A percentile compares a stretch with the other conserved stretches of the same genome.
These are phyloP conservation scores for Acronicta psi DNA, from an alignment of 2,888 invertebrate species.

Conservation along the genomic window DNA sequence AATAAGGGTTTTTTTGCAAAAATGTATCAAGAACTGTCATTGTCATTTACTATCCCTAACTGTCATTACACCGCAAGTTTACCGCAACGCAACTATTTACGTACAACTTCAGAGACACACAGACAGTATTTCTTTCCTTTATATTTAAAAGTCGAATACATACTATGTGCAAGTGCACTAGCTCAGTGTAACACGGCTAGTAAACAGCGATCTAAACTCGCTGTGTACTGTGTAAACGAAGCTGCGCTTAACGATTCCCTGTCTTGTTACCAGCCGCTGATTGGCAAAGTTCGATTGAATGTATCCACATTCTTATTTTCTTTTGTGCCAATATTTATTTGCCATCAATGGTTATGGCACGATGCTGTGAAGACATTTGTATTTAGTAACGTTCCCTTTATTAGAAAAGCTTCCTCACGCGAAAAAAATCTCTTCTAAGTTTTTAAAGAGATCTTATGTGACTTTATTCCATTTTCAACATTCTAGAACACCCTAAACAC, in stretches of 20 bases:
- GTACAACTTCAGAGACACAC: too few relatives aligned
- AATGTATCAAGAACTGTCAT: too few relatives aligned
- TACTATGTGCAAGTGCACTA: slow-evolving; percentile 32
- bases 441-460: too few relatives aligned
- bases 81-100: too few relatives aligned
- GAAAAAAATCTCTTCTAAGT: too few relatives aligned
- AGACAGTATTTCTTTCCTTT: too few relatives aligned
- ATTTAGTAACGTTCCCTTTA: background rate
- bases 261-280: slow-evolving; percentile 61
- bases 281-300: slow-evolving; percentile 69
- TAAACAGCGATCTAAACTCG: slow-evolving; percentile 34
- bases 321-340: slow-evolving; percentile 54
- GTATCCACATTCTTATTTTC: slow-evolving; percentile 46
- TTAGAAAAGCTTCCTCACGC: too few relatives aligned
- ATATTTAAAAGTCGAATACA: background rate
- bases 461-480: too few relatives aligned
- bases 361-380: background rate
- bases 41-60: too few relatives aligned
- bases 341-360: slow-evolving; percentile 20
- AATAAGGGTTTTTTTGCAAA: too few relatives aligned
- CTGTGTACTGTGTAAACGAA: slow-evolving; percentile 50
- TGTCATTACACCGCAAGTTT: too few relatives aligned
- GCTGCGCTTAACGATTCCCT: slow-evolving; percentile 56
- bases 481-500: too few relatives aligned
- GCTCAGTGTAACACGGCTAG: slow-evolving; percentile 23